Base-by-base conservation (phyloP, 2,113 vertebrate genomes). In the Anseranas semipalmata region DNA sequence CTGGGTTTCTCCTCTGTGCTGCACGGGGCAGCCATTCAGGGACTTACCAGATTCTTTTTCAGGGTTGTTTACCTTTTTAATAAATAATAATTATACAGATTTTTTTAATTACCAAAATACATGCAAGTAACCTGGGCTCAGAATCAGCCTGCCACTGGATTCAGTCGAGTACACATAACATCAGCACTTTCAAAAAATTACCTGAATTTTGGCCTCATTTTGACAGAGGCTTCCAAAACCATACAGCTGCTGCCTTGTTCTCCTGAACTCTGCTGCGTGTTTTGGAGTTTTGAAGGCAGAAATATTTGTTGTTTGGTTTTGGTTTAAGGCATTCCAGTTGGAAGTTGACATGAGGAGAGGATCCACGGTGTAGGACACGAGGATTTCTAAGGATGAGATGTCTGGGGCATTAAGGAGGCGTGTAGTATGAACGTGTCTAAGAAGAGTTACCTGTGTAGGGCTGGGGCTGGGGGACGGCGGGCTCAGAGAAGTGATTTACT, bases 241-340 rank as follows among this genome's bases (percentile, higher is more conserved):
- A 22, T 0, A 0, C 13, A 50, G 56, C 9, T 88, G 22, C 25
- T 65, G 1, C 45, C 28, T 43, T n/a, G 16, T 58, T 84, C 30
- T 84, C 63, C 20, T 60, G 72, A 87, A 35, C 32, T 30, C 32
- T 39, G 30, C 22, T 6, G 5, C 0, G 0, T 74, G 5, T 19
- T 41, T 59, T n/a, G 22, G 32, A 17, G 19, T 68, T 62, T 6
- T 72, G 52, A 65, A 87, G 10, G 33, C 9, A 25, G 28, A 65
- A 59, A 7, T 90, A 18, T 5, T 30, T 48, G 30, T 25, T 58
- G 35, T 32, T 94, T 5, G 5, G 6, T 45, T 43, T 62, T 45
- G 7, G 3, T 67, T 81, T 78, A 59, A 58, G 32, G 17, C 5
- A 14, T 48, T 66, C 6, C 7, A 11, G 12, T 45, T 30, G 15